Conservation (phyloP, 37 sponge, comb jelly and placozoan genomes). For the Chondrilla cf. caribensis region DNA sequence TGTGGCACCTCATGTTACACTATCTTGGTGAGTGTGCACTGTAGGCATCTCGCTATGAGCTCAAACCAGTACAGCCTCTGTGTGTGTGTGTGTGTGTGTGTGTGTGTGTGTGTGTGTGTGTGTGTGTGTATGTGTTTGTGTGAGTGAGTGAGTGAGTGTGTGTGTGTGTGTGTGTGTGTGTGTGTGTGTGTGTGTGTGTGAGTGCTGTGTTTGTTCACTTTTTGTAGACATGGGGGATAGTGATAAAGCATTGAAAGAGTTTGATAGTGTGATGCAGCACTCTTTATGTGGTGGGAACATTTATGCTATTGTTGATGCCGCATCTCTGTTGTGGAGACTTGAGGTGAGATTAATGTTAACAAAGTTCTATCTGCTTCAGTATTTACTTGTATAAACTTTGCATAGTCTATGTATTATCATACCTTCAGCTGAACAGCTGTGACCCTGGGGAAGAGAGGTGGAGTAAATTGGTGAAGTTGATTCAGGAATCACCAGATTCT, state of each 20-base stretch:
- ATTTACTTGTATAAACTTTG: too few relatives aligned
- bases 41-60: background rate
- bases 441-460: conserved; percentile 12
- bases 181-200: background rate
- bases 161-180: too few relatives aligned
- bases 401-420: too few relatives aligned
- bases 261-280: conserved; percentile 39
- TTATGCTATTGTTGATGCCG: conserved; percentile 59
- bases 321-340: conserved; percentile 80
- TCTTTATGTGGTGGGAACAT: conserved; percentile 15
- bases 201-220: background rate
- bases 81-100: too few relatives aligned
- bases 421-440: background rate
- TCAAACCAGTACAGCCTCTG: background rate
- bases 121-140: too few relatives aligned
- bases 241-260: conserved; percentile 37
- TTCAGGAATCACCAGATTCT: background rate
- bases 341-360: conserved; percentile 2
- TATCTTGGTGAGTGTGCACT: conserved; percentile 58
- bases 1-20: conserved; percentile 75
- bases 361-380: background rate
- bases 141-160: background rate
- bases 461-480: background rate
- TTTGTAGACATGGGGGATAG: conserved; percentile 1
- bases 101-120: background rate